Base-by-base conservation (phyloP, 2,888 invertebrate species). In the Matsumyia berberina region DNA sequence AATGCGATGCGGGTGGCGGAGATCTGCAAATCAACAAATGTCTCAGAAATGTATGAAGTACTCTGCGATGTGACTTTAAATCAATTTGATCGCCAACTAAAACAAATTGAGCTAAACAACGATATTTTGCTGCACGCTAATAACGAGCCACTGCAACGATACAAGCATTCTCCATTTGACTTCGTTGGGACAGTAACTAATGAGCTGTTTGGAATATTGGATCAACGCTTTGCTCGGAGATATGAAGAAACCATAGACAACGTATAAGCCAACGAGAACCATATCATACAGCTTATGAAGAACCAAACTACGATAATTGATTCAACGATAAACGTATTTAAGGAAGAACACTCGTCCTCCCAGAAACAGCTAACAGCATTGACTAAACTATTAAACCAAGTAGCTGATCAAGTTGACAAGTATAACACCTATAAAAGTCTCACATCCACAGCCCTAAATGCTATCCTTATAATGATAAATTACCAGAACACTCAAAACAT, bases 401-500 rank as follows among this genome's bases (percentile, higher is more conserved):
- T 57, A 31, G 7, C 12, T n/a, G 19, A 12, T 15, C 35, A 39
- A 29, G 33, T 53, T 6, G 37, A n/a, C 29, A 11, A 17, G 44
- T n/a, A n/a, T n/a, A 19, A 44, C 19, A 39, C 15, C 2, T n/a
- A 12, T 12, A 39, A 39, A 39, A 29, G 29, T 5, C 11, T 17
- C n/a, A 11, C 9, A 12, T 39, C 39, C 39, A 39, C 39, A 12
- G 39, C 39, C 12, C 39, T 39, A 12, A 64, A 64, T 39, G 11
- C 39, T 17, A 9, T 58, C 5, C 24, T 58, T 2, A 62, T 62
- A 6, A 33, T 44, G 29, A 49, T 60, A n/a, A 60, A 29, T 24
- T 51, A 62, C 42, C 29, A 53, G 35, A 53, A 37, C 19, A 49
- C 11, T n/a, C n/a, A 73, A 8, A 73, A 39, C 12, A 72, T 51